Evolutionary conservation across 2,113 vertebrate species (phyloP).

Genomic region (Pseudopodoces humilis): DNA sequence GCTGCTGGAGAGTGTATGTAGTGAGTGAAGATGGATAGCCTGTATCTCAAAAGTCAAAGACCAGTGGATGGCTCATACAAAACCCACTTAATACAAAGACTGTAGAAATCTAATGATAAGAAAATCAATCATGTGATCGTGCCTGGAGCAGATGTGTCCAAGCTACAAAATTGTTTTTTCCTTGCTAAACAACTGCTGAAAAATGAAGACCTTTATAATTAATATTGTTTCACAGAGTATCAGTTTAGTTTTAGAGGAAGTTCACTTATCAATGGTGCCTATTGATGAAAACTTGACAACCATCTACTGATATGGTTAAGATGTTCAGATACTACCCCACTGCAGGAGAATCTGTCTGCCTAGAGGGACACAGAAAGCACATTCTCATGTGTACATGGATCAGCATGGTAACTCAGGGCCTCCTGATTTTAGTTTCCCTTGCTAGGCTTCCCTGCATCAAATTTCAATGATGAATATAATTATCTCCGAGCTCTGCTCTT

Average conservation of each 20-base stretch:
- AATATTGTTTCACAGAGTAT: not conserved
- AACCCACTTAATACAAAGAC: not conserved
- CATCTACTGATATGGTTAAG: not conserved
- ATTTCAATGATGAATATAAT: not conserved
- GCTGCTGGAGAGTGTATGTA: rapidly evolving
- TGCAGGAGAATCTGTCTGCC: not conserved
- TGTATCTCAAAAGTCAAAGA: not conserved
- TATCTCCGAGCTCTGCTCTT: not conserved
- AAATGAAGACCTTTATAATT: not conserved
- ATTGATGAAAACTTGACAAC: not conserved
- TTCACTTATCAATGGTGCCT: not conserved
- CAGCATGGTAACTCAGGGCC: not conserved
- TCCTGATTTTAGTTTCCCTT: not conserved
- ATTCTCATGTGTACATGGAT: not conserved
- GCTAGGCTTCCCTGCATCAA: not conserved
- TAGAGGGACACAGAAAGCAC: not conserved
- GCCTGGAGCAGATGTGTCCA: not conserved
- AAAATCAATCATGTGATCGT: not conserved
- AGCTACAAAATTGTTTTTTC: not conserved
- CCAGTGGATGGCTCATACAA: not conserved
- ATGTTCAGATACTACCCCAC: not conserved
- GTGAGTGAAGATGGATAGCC: not conserved
- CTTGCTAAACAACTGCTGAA: not conserved
- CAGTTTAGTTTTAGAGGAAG: not conserved
- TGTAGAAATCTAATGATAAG: not conserved